These are phyloP conservation scores for Rotaria socialis DNA, from an alignment of 2,888 invertebrate genomes.

Conservation along the genomic window DNA sequence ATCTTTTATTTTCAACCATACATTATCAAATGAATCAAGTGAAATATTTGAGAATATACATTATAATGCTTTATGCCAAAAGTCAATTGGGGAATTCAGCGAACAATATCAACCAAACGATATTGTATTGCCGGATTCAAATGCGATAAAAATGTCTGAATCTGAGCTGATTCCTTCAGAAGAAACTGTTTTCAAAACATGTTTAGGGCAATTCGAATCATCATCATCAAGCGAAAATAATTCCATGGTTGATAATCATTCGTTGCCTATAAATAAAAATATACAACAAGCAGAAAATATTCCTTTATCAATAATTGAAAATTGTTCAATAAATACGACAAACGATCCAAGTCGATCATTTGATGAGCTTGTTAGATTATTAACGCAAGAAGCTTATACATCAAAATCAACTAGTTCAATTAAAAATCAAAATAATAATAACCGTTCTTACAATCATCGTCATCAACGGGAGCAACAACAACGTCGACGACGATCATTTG, in stretches of 20 bases:
- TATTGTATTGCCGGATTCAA: too few species aligned
- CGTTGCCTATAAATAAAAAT: not conserved
- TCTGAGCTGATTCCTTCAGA: not conserved
- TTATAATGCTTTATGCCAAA: not conserved
- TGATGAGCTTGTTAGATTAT: slow-evolving; percentile 4
- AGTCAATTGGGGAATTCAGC: not conserved
- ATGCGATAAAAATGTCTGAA: not conserved
- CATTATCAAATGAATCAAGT: not conserved
- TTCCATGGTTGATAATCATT: not conserved
- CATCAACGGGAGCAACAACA: not conserved
- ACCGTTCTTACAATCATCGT: not conserved
- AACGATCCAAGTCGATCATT: not conserved
- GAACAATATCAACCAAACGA: not conserved
- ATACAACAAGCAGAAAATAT: not conserved
- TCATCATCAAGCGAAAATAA: not conserved
- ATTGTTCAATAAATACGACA: not conserved
- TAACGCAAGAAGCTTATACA: not conserved
- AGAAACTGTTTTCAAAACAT: not conserved
- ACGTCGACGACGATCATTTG: not conserved
- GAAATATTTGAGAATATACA: not conserved
- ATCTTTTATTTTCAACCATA: not conserved
- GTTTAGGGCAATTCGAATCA: not conserved
- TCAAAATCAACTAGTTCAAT: not conserved
- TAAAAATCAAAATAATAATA: not conserved
- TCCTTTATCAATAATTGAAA: not conserved